Conservation (phyloP, 2,113 vertebrate species). For the Hyla sarda region DNA sequence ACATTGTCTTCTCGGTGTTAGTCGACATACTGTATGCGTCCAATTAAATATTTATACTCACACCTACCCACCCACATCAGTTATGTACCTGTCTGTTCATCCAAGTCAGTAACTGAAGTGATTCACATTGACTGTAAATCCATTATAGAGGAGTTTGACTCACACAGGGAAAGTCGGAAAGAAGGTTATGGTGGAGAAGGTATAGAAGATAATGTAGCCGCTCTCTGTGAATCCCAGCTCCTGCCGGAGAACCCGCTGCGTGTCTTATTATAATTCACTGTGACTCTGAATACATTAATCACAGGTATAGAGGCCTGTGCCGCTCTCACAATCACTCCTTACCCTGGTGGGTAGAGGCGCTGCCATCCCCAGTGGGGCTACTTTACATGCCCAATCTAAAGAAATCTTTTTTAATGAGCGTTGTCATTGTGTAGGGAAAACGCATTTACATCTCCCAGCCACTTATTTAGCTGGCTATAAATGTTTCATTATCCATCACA, state of each 20-base stretch:
- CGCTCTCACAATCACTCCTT: not conserved
- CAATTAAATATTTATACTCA: too few relatives aligned
- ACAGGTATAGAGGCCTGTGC: not conserved
- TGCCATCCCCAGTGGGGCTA: not conserved
- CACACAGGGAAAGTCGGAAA: not conserved
- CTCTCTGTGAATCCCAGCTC: not conserved
- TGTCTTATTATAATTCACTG: not conserved
- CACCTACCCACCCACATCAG: not conserved
- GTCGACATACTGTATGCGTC: too few relatives aligned
- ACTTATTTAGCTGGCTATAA: not conserved
- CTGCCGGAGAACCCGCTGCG: not conserved
- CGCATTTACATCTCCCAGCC: not conserved
- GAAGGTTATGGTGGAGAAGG: not conserved
- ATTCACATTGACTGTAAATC: not conserved
- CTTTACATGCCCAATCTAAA: not conserved
- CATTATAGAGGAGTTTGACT: not conserved
- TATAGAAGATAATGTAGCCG: not conserved
- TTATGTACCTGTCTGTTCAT: not conserved
- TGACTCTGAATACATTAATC: not conserved
- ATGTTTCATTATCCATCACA: not conserved
- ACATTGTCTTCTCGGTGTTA: too few relatives aligned
- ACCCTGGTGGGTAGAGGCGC: not conserved
- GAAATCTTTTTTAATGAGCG: not conserved
- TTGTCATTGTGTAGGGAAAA: not conserved
- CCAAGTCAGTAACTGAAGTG: not conserved